Evolutionary conservation across 2,797 vertebrate genomes (phyloP).

Genomic region (Crocodylus rhombifer): DNA sequence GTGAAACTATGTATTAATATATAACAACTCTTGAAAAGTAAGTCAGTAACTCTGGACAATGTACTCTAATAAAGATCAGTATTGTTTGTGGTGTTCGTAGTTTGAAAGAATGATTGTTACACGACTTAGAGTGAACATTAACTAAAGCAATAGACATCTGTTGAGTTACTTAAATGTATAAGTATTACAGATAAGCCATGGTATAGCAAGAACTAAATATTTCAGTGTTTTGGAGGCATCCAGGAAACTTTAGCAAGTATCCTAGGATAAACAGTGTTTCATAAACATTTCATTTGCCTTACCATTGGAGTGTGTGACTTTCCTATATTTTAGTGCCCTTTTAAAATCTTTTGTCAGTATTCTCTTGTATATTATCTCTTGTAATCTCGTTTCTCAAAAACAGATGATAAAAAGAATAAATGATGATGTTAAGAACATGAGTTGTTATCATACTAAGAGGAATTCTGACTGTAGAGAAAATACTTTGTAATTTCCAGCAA

Average conservation of each 20-base stretch:
- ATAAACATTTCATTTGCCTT: neutral
- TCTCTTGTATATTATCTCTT: neutral
- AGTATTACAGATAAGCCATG: neutral
- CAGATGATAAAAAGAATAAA: neutral
- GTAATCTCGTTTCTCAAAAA: neutral
- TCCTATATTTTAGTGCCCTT: neutral
- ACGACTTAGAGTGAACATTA: neutral
- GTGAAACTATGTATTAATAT: neutral
- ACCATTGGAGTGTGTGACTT: neutral
- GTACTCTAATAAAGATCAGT: neutral
- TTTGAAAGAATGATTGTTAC: neutral
- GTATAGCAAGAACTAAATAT: neutral
- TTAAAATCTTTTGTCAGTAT: neutral
- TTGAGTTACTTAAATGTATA: neutral
- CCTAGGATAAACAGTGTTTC: neutral
- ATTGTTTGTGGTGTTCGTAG: neutral
- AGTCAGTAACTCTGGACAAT: neutral
- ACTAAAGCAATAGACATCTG: neutral
- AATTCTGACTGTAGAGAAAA: neutral
- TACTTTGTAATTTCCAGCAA: neutral
- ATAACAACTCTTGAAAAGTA: neutral
- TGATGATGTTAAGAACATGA: neutral
- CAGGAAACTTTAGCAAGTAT: neutral
- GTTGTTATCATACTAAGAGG: neutral
- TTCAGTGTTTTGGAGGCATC: neutral